These are phyloP conservation scores for Drosophila simulans DNA, from an alignment of 1,140 invertebrate genomes.

Conservation along the genomic window DNA sequence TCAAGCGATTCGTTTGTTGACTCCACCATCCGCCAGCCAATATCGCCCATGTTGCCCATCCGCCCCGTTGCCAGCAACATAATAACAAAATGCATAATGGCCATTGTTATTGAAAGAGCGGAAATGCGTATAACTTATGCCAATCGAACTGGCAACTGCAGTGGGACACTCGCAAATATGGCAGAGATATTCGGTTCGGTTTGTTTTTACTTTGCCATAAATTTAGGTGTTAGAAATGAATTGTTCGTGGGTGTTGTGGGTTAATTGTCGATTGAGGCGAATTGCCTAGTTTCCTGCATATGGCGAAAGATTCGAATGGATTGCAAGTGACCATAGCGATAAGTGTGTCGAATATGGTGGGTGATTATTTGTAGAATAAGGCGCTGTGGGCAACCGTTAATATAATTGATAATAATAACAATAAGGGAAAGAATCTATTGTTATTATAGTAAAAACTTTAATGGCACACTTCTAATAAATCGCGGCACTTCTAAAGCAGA, in stretches of 20 bases:
- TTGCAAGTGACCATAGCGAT: constrained; percentile 18
- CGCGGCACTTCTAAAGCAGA: too few relatives aligned
- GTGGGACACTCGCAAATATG: constrained; percentile 49
- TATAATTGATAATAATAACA: constrained; percentile 7
- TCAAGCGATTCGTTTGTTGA: constrained; percentile 43
- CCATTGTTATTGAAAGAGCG: constrained; percentile 47
- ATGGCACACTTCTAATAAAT: neutral
- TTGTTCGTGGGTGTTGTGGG: constrained; percentile 43
- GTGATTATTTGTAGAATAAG: constrained; percentile 2
- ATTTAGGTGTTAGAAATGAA: constrained; percentile 52
- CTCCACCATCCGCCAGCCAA: constrained; percentile 4
- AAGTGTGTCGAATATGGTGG: constrained; percentile 23
- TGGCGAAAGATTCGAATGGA: constrained; percentile 25
- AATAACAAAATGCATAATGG: constrained; percentile 56
- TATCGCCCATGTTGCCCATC: constrained; percentile 48
- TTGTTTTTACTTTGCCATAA: constrained; percentile 44
- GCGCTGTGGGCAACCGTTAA: constrained; percentile 5
- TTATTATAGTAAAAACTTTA: neutral
- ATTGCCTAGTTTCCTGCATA: constrained; percentile 39
- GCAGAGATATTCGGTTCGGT: constrained; percentile 11
- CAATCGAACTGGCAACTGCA: constrained; percentile 11
- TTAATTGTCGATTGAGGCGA: constrained; percentile 61
- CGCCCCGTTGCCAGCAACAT: constrained; percentile 66
- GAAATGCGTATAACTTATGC: constrained; percentile 58
- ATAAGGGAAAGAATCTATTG: neutral